Percentiles rank a stretch among this genome's conserved stretches.
These are phyloP conservation scores for Bellardia pandia DNA, from an alignment of 2,888 invertebrate genomes.

Conservation along the genomic window DNA sequence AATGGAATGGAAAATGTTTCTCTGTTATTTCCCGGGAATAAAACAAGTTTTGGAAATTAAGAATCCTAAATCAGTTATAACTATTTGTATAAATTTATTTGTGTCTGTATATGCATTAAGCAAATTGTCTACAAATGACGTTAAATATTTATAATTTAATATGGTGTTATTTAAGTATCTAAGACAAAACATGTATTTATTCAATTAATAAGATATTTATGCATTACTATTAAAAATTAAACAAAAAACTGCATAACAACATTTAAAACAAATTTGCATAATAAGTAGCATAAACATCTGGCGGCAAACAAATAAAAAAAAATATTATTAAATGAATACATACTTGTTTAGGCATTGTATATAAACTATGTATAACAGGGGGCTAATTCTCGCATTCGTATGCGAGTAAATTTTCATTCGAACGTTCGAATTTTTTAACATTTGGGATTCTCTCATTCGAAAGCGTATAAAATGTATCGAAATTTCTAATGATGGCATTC, in stretches of 20 bases:
- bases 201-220: conserved; percentile 16
- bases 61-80: too few relatives aligned
- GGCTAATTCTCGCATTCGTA: too few relatives aligned
- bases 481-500: too few relatives aligned
- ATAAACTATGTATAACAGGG: too few relatives aligned
- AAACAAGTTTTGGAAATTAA: too few relatives aligned
- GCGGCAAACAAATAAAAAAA: neutral
- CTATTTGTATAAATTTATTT: too few relatives aligned
- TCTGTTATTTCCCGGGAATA: too few relatives aligned
- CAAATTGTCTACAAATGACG: neutral
- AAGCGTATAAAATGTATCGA: too few relatives aligned
- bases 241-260: neutral
- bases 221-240: neutral
- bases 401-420: too few relatives aligned
- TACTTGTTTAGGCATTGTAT: conserved; percentile 26
- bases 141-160: conserved; percentile 21
- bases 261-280: conserved; percentile 7
- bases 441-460: too few relatives aligned
- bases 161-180: neutral
- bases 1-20: too few relatives aligned
- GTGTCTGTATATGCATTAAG: neutral
- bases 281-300: neutral
- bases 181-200: conserved; percentile 27
- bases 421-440: too few relatives aligned
- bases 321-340: conserved; percentile 19